phyloP scores from a whole-genome alignment of 2,888 invertebrate genomes.

The Criorhina ranunculi region DNA sequence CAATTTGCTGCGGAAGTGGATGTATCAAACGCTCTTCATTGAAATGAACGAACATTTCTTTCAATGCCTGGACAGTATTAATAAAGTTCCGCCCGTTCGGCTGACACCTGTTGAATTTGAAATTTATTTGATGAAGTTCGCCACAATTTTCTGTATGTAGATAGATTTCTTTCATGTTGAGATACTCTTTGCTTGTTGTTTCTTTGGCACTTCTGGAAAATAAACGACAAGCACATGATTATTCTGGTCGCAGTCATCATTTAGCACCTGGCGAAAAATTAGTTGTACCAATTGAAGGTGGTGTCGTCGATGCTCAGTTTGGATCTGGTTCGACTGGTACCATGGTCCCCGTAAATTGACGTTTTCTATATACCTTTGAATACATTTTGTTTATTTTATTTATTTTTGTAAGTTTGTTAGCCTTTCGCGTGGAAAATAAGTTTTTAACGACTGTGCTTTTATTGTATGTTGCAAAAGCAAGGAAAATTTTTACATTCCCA shows the following conservation, averaged over 20 bases:
- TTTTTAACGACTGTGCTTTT: neutral
- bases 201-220: conserved; percentile 31
- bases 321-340: conserved; percentile 18
- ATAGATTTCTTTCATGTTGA: conserved; percentile 22
- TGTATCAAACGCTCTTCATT: conserved; percentile 9
- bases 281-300: conserved; percentile 51
- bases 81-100: conserved; percentile 26
- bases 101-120: conserved; percentile 74
- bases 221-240: conserved; percentile 63
- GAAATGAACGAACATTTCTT: conserved; percentile 10
- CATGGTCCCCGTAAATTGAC: conserved; percentile 30
- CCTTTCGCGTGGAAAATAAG: conserved; percentile 5
- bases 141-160: neutral
- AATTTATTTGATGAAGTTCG: conserved; percentile 36
- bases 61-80: conserved; percentile 19
- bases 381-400: conserved; percentile 12
- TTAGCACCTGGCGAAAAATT: conserved; percentile 80
- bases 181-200: conserved; percentile 21
- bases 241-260: conserved; percentile 85
- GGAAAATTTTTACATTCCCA: neutral
- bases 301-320: conserved; percentile 4
- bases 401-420: conserved; percentile 17
- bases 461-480: conserved; percentile 1
- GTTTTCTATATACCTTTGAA: neutral
- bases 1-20: conserved; percentile 23